Base-by-base conservation (phyloP, 2,113 vertebrate genomes). In the Syngnathus typhle region DNA sequence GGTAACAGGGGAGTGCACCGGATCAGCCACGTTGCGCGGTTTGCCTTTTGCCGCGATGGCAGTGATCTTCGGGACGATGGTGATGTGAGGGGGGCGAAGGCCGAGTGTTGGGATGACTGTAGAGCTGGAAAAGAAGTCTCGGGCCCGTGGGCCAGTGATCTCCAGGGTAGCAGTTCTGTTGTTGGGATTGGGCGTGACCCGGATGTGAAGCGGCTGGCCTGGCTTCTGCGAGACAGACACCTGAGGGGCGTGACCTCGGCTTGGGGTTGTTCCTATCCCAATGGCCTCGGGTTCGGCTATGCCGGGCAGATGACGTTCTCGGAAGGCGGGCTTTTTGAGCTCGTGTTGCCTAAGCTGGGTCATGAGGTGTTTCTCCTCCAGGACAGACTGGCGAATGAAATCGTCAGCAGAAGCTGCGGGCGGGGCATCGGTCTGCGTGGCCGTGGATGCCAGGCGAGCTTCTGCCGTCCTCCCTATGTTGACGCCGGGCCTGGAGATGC, bases 311-410 rank as follows among this genome's bases (percentile, higher is more conserved):
- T 95, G 98, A 37, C 94, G 91, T 27, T 98, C 93, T 0, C 96
- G 88, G 23, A 98, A 94, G 6, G 84, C 62, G 0, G 94, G 92
- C 61, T 93, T 95, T 77, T 92, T 96, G 16, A 95, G 77, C 19
- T 91, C 92, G 10, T 90, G 93, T 41, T 97, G 94, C 1, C 95
- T 90, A 64, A 99, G 90, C 68, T 96, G 95, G 76, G 91, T 98
- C 96, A 98, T 99, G 1, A 98, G 90, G 38, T 96, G 93, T 75
- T 98, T 96, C 70, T 99, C 96, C 71, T 98, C 96, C 59, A 93
- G 94, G 68, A 98, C 94, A 0, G 95, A 98, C 60, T 96, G 94
- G 46, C 91, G 89, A 65, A 98, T 98, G 51, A 99, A 99, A 1
- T 98, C 96, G 73, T 98, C 95, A 0, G 80, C 86, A 0, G 82